Evolutionary conservation across 2,797 vertebrate genomes (phyloP), one percentile per base, ranked within the genome.

Genomic region (Eremophila alpestris): DNA sequence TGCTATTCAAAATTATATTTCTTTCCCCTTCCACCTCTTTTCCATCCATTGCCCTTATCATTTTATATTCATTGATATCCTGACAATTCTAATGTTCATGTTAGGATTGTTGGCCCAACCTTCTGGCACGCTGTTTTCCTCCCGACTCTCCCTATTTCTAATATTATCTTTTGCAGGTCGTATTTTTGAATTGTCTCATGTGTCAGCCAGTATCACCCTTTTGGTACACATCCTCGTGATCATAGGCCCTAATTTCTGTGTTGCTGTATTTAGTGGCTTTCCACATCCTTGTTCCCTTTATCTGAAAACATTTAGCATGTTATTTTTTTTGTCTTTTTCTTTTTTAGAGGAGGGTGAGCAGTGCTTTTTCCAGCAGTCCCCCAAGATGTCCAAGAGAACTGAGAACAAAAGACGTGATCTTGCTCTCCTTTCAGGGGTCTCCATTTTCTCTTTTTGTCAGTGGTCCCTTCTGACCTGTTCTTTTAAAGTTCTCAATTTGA

Each of bases 111-210:
- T 80, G 32, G 46, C 87, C 78, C 41, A 73, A 65, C 16, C 24
- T 84, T 77, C 56, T 49, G 45, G 45, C 40, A 79, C 62, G 23
- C 51, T 51, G 43, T 64, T 80, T 80, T 93, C 51, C 46, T 77
- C 79, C 32, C 26, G 48, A 69, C 51, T 84, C 34, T 71, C 75
- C 48, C 36, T 70, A 58, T 90, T 94, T 88, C 76, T 94, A 93
- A 81, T 89, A 75, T 34, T 89, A 74, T 71, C 75, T 91, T 86
- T 85, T 71, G 69, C 54, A 64, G 62, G 65, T 49, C 11, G 15
- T 94, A 93, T 83, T 93, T 96, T 86, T 88, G 82, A 91, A 48
- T 60, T 74, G 9, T 79, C 69, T 91, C 87, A 11, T 74, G n/a
- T 94, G 36, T 85, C 91, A 83, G 41, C 46, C 36, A 20, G 41